A percentile compares a stretch with the other conserved stretches of the same genome.
Conservation (phyloP, 2,888 invertebrate genomes). For the Geophilus truncorum region DNA sequence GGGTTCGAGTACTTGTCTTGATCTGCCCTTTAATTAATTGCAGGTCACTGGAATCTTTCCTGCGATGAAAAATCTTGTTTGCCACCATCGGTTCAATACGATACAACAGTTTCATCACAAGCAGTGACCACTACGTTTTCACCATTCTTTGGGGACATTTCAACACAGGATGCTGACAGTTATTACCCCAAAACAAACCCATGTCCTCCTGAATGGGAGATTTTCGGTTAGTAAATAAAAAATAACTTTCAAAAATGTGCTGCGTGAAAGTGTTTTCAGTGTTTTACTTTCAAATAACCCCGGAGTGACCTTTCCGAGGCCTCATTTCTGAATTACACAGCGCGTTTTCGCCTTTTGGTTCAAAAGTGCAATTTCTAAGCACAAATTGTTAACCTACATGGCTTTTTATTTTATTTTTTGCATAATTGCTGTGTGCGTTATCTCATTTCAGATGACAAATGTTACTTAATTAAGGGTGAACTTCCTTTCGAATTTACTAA, state of each 20-base stretch:
- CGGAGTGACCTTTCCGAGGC: neutral
- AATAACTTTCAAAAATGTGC: too few species aligned
- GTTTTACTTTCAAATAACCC: neutral
- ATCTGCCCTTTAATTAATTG: neutral
- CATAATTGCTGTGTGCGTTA: neutral
- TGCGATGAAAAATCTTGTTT: neutral
- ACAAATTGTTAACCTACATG: neutral
- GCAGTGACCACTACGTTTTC: neutral
- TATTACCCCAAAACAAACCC: neutral
- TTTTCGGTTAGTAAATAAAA: neutral
- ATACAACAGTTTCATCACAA: neutral
- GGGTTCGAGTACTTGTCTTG: neutral
- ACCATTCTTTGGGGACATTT: neutral
- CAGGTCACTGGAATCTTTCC: neutral
- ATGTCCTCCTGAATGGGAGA: neutral
- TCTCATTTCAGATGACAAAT: neutral
- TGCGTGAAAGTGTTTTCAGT: too few species aligned
- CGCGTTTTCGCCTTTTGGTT: neutral
- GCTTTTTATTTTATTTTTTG: too few species aligned
- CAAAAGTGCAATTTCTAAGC: neutral
- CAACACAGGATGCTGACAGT: neutral
- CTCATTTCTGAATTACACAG: neutral
- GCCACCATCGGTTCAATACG: neutral
- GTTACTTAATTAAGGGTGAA: constrained; percentile 13
- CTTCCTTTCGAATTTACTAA: neutral